Conservation (phyloP, 1,140 invertebrate species). For the Pseudobourletiella spinata region DNA sequence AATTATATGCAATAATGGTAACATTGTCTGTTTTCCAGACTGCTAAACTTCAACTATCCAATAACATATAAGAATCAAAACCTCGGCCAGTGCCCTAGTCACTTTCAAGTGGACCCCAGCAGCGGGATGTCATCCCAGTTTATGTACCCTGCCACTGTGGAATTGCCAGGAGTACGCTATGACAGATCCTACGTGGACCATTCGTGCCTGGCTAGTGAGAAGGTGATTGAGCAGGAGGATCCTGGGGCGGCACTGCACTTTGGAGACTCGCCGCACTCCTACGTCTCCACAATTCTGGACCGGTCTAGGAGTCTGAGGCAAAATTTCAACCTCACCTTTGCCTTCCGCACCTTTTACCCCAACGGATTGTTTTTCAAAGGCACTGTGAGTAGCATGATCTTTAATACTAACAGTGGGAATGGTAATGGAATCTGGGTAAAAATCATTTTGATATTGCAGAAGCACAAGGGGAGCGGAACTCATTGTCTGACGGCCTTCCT, state of each 20-base stretch:
- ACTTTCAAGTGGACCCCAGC: slow-evolving; percentile 1
- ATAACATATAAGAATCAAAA: slow-evolving; percentile 51
- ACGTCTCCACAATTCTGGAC: slow-evolving; percentile 57
- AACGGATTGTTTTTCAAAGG: slow-evolving; percentile 71
- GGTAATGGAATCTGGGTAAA: neutral
- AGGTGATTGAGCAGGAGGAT: slow-evolving; percentile 39
- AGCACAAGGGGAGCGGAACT: slow-evolving; percentile 44
- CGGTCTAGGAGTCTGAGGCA: slow-evolving; percentile 55
- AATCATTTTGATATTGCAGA: slow-evolving; percentile 14
- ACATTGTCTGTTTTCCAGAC: slow-evolving; percentile 40
- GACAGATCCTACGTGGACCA: slow-evolving; percentile 3
- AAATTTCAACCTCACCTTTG: slow-evolving; percentile 65
- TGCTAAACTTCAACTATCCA: slow-evolving; percentile 56
- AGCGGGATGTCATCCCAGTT: neutral
- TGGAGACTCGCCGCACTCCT: slow-evolving; percentile 66
- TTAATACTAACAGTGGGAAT: neutral
- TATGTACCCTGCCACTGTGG: neutral
- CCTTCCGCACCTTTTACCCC: slow-evolving; percentile 75
- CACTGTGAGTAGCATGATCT: slow-evolving; percentile 47
- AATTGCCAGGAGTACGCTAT: neutral
- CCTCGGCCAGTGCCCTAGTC: slow-evolving; percentile 25
- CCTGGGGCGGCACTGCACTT: slow-evolving; percentile 75
- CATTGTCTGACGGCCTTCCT: slow-evolving; percentile 65
- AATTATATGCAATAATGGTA: slow-evolving; percentile 16
- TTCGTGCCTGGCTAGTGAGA: slow-evolving; percentile 42